These are phyloP conservation scores for Copidosoma aretas DNA, from an alignment of 2,888 invertebrate species.

Conservation along the genomic window DNA sequence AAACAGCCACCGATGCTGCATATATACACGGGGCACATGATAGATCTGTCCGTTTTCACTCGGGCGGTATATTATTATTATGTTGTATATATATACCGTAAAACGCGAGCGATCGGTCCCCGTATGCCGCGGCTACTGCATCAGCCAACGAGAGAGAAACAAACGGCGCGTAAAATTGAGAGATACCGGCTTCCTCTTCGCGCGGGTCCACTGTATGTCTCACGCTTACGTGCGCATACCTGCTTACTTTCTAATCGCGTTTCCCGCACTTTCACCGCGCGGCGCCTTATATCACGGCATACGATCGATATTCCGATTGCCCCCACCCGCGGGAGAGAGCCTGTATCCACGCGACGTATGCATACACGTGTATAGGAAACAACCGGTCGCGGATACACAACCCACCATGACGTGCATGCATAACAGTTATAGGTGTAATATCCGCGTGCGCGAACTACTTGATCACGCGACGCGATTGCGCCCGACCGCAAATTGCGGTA, in stretches of 20 bases:
- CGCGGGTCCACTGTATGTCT: too few species aligned
- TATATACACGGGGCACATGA: too few species aligned
- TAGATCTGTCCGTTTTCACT: too few species aligned
- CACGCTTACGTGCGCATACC: neutral
- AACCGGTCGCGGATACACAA: too few species aligned
- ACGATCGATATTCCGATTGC: constrained; percentile 32
- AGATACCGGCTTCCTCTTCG: neutral
- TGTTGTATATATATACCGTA: too few species aligned
- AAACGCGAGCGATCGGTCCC: too few species aligned
- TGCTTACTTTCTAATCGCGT: constrained; percentile 32
- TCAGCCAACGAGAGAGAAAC: constrained; percentile 3
- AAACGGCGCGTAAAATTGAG: neutral
- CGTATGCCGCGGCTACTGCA: too few species aligned
- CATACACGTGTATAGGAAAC: too few species aligned
- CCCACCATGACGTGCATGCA: neutral
- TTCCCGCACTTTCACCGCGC: constrained; percentile 25
- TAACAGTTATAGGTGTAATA: too few species aligned
- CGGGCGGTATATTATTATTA: too few species aligned
- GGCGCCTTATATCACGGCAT: constrained; percentile 25
- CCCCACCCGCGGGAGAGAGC: neutral
- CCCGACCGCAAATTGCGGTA: constrained; percentile 34
- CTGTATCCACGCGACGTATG: neutral
- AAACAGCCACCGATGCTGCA: too few species aligned
- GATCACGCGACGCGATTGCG: constrained; percentile 19
- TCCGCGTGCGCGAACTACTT: neutral